phyloP scores from a whole-genome alignment of 2,888 invertebrate genomes.

The Stegophylla sp. region DNA sequence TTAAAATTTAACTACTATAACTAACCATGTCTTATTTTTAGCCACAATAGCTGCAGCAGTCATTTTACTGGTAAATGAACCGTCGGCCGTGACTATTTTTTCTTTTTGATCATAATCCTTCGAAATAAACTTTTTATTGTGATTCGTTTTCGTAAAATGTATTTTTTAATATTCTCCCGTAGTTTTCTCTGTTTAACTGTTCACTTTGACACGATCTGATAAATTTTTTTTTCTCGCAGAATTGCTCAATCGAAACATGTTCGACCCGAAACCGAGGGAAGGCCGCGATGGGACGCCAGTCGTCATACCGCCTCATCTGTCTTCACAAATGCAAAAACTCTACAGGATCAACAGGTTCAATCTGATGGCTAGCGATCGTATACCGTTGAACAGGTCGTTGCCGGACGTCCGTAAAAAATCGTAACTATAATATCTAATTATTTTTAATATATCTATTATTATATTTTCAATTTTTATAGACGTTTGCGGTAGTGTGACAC shows the following conservation, averaged over 20 bases:
- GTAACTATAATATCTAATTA: no score
- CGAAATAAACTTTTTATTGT: constrained; percentile 6
- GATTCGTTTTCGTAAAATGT: neutral
- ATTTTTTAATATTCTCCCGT: constrained; percentile 3
- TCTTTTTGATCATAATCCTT: neutral
- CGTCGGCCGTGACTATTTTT: constrained; percentile 48
- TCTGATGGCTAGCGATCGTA: constrained; percentile 84
- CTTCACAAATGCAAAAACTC: constrained; percentile 78
- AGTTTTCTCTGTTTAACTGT: constrained; percentile 9
- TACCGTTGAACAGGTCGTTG: constrained; percentile 82
- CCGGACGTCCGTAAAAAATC: constrained; percentile 84
- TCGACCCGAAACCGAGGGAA: constrained; percentile 75
- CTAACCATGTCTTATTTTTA: constrained; percentile 26
- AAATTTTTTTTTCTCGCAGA: constrained; percentile 66
- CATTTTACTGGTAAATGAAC: constrained; percentile 49
- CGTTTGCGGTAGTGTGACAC: neutral
- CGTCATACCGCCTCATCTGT: constrained; percentile 76
- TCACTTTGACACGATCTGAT: neutral
- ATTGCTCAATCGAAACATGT: constrained; percentile 78
- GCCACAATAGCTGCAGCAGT: constrained; percentile 10
- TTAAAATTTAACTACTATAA: constrained; percentile 15
- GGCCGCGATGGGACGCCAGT: constrained; percentile 84
- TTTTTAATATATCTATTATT: no score
- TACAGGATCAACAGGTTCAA: constrained; percentile 87
- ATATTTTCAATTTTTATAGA: no score